Conservation (phyloP, 2,797 vertebrate genomes). For the Sebastes variabilis region DNA sequence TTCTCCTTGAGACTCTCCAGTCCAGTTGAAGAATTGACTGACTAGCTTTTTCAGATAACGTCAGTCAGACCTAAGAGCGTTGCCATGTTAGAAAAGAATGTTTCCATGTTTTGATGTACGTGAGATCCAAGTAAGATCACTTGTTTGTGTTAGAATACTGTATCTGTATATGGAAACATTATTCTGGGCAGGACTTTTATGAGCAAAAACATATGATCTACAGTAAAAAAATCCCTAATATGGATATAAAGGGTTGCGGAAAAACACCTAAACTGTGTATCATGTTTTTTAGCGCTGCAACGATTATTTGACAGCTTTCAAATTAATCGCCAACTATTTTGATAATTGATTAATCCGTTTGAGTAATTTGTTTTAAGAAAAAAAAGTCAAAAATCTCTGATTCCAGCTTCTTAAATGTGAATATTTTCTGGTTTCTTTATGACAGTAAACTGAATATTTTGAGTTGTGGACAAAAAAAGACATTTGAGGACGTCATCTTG, state of each 20-base stretch:
- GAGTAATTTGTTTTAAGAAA: no score
- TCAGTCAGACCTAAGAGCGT: conserved; percentile 12
- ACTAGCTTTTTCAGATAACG: conserved; percentile 27
- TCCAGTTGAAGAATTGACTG: not conserved
- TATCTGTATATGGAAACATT: conserved; percentile 25
- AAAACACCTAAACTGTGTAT: not conserved
- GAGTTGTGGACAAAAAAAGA: no score
- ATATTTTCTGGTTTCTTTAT: no score
- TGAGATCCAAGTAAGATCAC: not conserved
- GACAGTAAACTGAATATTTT: no score
- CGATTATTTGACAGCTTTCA: no score
- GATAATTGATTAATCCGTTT: no score
- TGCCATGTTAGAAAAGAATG: conserved; percentile 34
- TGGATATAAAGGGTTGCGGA: not conserved
- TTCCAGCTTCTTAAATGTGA: no score
- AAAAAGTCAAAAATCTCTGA: no score
- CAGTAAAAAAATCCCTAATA: not conserved
- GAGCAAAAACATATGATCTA: conserved; percentile 6
- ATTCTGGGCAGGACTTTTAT: conserved; percentile 27
- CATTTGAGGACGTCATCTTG: no score
- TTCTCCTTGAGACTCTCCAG: conserved; percentile 19
- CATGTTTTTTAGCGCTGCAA: not conserved
- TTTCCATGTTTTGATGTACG: conserved; percentile 24
- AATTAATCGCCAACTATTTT: no score
- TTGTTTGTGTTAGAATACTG: conserved; percentile 25